phyloP scores from a whole-genome alignment of 2,888 invertebrate genomes.

The Carabus problematicus region DNA sequence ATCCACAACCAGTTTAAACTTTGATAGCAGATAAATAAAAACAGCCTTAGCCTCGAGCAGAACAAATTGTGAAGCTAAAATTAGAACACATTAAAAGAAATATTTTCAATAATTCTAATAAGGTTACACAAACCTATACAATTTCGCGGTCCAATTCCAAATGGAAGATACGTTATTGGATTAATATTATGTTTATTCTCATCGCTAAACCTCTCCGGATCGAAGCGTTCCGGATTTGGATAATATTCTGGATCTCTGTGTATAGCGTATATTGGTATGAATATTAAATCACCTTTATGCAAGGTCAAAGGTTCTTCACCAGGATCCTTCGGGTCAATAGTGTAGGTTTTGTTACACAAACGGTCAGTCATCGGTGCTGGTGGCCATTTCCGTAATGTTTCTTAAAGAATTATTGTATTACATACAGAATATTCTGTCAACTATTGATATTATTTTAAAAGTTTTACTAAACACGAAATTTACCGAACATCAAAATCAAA shows the following conservation, averaged over 20 bases:
- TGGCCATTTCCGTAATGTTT: constrained; percentile 62
- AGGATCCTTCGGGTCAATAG: constrained; percentile 55
- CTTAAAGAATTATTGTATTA: constrained; percentile 45
- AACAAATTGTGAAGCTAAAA: constrained; percentile 50
- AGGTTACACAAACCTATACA: constrained; percentile 53
- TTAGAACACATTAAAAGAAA: neutral
- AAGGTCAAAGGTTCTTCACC: constrained; percentile 51
- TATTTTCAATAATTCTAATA: neutral
- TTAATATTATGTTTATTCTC: constrained; percentile 62
- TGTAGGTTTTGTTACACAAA: constrained; percentile 61
- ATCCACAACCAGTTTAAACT: constrained; percentile 50
- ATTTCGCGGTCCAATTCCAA: constrained; percentile 59
- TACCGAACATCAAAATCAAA: no score
- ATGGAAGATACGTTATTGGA: constrained; percentile 62
- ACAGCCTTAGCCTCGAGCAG: constrained; percentile 50
- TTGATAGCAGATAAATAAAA: constrained; percentile 48
- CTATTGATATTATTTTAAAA: no score
- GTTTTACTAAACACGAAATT: no score
- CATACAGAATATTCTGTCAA: no score
- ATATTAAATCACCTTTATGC: constrained; percentile 60
- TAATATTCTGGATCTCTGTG: constrained; percentile 66
- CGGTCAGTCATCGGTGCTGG: constrained; percentile 60
- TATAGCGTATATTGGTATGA: constrained; percentile 61
- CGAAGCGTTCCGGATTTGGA: constrained; percentile 63
- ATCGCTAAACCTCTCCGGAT: constrained; percentile 63